Base-by-base conservation (phyloP, 2,113 vertebrate species). In the Anthoscopus minutus region DNA sequence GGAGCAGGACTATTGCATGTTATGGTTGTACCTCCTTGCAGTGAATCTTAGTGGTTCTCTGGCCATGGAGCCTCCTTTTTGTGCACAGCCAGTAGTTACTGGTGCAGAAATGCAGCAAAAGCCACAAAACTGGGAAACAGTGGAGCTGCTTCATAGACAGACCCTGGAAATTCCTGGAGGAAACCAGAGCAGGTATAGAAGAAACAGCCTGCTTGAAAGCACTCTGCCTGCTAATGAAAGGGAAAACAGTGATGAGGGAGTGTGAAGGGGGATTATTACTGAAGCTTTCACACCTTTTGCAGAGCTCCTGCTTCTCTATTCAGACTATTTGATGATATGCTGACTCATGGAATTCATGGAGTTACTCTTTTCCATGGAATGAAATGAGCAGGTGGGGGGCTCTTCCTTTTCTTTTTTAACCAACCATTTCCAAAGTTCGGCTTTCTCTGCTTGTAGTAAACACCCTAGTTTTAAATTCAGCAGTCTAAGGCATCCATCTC, bases 321-420 rank as follows among this genome's bases (percentile, higher is more conserved):
- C 82, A 90, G 71, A n/a, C 76, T 74, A 64, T 47, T 71, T 80
- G 64, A 23, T 42, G 37, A 80, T 66, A 21, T 0, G 72, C 93
- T 96, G 91, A 94, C 85, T 94, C 86, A 44, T 62, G 87, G 84
- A 94, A 35, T 95, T 94, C 78, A 56, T 18, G 11, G 81, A 40
- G 81, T 88, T 92, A 31, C n/a, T 92, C 42, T 86, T 87, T 77
- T 31, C 48, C 61, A 38, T 4, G 22, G 30, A 89, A 56, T 31
- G 25, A 72, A 89, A 90, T 38, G 64, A 51, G 42, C 28, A 71
- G 50, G 77, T 93, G 62, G 51, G 31, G 73, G 78, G 17, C 15
- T 40, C 15, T 50, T 38, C 19, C 30, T 35, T 44, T 13, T 12
- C 64, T 35, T 51, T 45, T 30, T 58, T 17, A 57, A 27, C 38